These are phyloP conservation scores for Momotus momota DNA, from an alignment of 2,797 vertebrate species.

Conservation along the genomic window DNA sequence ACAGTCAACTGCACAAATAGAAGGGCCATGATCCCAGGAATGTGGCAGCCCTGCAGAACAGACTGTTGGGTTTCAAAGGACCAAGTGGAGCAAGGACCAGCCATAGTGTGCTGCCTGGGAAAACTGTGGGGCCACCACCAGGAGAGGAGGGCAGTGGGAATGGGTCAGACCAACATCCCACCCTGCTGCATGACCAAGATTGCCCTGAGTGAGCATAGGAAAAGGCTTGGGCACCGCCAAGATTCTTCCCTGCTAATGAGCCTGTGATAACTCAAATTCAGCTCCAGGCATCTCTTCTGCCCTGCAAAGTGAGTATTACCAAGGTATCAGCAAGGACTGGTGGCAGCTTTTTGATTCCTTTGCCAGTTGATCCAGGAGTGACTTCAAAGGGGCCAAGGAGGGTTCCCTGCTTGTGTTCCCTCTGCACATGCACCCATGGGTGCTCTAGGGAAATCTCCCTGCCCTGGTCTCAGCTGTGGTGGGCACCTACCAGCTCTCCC, in stretches of 20 bases:
- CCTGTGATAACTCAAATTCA: not conserved
- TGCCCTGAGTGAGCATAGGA: rapidly evolving
- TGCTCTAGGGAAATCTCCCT: not conserved
- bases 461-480: rapidly evolving
- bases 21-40: rapidly evolving
- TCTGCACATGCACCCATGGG: rapidly evolving
- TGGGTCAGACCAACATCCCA: not conserved
- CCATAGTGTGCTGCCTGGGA: rapidly evolving
- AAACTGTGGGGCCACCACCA: rapidly evolving
- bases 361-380: not conserved
- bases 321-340: not conserved
- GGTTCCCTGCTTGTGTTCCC: not conserved
- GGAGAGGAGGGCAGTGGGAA: not conserved
- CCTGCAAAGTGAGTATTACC: rapidly evolving
- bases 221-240: not conserved
- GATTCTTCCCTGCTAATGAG: not conserved
- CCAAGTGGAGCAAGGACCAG: not conserved
- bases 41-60: not conserved
- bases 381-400: not conserved
- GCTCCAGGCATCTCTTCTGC: not conserved
- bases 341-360: not conserved
- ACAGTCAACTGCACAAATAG: not conserved
- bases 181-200: not conserved
- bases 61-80: not conserved
- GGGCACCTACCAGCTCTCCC: not conserved